Evolutionary conservation across 2,797 vertebrate genomes (phyloP).

Genomic region (Hippocampus kuda): DNA sequence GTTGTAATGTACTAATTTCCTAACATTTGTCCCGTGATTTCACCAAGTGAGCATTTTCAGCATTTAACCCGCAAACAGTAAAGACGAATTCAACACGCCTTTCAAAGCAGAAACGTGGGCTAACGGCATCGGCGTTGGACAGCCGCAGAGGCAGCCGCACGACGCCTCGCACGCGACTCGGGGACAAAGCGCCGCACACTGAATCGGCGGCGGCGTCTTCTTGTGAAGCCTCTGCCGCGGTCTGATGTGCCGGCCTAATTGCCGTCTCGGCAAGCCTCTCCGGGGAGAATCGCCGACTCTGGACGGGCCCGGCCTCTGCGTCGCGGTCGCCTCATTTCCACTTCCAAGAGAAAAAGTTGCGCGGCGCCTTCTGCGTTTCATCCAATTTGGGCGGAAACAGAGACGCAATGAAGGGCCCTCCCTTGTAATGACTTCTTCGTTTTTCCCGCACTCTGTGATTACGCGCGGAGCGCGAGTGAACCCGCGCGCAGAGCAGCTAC

Average conservation of each 20-base stretch:
- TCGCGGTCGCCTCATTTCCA: constrained; percentile 63
- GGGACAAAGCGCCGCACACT: neutral
- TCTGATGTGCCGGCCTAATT: constrained; percentile 60
- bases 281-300: constrained; percentile 43
- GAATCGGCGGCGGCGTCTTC: constrained; percentile 23
- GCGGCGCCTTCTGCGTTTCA: constrained; percentile 36
- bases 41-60: too few species aligned
- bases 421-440: constrained; percentile 22
- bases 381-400: constrained; percentile 57
- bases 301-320: constrained; percentile 45
- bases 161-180: neutral
- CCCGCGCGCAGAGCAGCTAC: constrained; percentile 24
- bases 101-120: neutral
- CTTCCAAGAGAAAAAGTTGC: constrained; percentile 60
- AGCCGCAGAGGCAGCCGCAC: neutral
- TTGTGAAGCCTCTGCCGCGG: constrained; percentile 46
- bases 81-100: neutral
- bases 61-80: too few species aligned
- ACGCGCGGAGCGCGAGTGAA: constrained; percentile 9
- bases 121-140: neutral
- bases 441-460: constrained; percentile 18
- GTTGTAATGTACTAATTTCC: too few species aligned
- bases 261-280: constrained; percentile 60
- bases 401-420: constrained; percentile 26
- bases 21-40: too few species aligned